These are phyloP conservation scores for Zelleria hepariella DNA, from an alignment of 2,888 invertebrate genomes.

Conservation along the genomic window DNA sequence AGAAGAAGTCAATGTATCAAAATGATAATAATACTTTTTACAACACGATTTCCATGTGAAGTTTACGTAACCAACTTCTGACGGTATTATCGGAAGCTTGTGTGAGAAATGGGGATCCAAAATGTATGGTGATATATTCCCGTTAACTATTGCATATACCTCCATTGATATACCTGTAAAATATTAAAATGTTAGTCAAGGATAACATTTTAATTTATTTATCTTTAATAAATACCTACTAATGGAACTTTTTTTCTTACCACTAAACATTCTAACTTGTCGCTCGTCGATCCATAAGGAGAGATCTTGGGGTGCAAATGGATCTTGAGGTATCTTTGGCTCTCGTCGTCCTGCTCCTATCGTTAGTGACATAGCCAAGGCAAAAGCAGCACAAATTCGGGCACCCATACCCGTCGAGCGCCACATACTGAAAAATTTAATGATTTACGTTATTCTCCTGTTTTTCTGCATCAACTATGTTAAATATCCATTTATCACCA, in stretches of 20 bases:
- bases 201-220: background rate
- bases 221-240: background rate
- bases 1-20: conserved; percentile 87
- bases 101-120: conserved; percentile 92
- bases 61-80: conserved; percentile 91
- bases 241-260: conserved; percentile 59
- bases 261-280: conserved; percentile 92
- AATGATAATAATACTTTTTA: conserved; percentile 88
- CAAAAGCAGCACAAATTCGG: conserved; percentile 5
- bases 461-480: no score
- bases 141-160: conserved; percentile 91
- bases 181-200: conserved; percentile 2
- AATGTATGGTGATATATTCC: conserved; percentile 87
- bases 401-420: conserved; percentile 13
- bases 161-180: conserved; percentile 84
- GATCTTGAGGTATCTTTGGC: conserved; percentile 34
- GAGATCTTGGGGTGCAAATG: conserved; percentile 69
- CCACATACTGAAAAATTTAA: conserved; percentile 41
- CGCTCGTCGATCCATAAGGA: conserved; percentile 93
- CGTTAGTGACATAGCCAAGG: conserved; percentile 39
- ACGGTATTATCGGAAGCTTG: conserved; percentile 91
- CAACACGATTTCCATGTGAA: conserved; percentile 91
- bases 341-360: conserved; percentile 54
- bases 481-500: background rate
- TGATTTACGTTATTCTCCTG: no score